Evolutionary conservation across 2,797 vertebrate genomes (phyloP), one percentile per base, ranked within the genome.

Genomic region (Carduelis carduelis): DNA sequence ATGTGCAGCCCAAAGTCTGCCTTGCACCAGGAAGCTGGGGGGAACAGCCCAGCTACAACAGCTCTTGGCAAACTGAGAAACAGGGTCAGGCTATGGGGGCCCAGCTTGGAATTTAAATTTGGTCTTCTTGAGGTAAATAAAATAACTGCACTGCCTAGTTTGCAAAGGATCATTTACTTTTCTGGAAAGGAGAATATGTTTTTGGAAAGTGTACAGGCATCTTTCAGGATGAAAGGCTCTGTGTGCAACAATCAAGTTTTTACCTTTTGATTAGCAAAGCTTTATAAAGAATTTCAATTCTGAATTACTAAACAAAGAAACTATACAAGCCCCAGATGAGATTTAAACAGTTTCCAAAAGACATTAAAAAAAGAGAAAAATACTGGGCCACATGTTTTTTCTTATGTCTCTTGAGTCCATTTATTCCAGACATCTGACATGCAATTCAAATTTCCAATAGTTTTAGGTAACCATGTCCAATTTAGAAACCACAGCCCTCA

Each of bases 381-480:
- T 77, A 95, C 75, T 27, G 56, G 74, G 77, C 94, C 97, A 84
- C 90, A 68, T 95, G 90, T 96, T 95, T 96, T 97, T 96, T 90
- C 95, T 97, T 96, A 91, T 4, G 82, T 94, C 96, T 97, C 93
- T 83, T 72, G 95, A 97, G 97, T 94, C 94, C 94, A 90, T 98
- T 97, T 97, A 96, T 95, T 97, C 96, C 97, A 97, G 96, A 96
- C 93, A 94, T 95, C 94, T 97, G 96, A 97, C 91, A 82, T 24
- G 94, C 96, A 97, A 97, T 97, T 97, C 95, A 94, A 95, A 93
- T 97, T 96, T 96, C 96, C 93, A 87, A 96, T 96, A 97, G 94
- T 97, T 98, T 97, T 97, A 90, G 97, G 97, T 97, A 97, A 97
- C 77, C 24, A 78, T 97, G 97, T 97, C 96, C 96, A 97, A 97